These are phyloP conservation scores for Natrix natrix DNA, from an alignment of 2,797 vertebrate genomes.

Conservation along the genomic window DNA sequence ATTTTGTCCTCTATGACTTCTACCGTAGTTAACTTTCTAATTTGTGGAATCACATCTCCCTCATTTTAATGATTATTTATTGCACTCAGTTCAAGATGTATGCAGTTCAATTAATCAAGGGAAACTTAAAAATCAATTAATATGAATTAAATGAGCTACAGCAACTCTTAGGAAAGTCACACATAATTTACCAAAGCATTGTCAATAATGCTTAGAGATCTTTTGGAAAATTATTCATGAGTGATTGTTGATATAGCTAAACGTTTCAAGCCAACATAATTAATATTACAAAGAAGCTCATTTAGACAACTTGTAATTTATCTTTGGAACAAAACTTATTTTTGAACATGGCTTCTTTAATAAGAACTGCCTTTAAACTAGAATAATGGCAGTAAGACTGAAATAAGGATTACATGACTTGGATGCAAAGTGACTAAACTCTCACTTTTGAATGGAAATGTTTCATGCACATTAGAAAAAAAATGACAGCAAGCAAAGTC, in stretches of 20 bases:
- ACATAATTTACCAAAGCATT: slow-evolving; percentile 89
- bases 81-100: slow-evolving; percentile 79
- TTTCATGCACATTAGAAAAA: not conserved
- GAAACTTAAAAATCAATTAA: slow-evolving; percentile 91
- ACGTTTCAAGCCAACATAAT: slow-evolving; percentile 66
- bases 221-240: slow-evolving; percentile 69
- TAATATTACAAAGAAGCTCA: slow-evolving; percentile 65
- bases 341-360: slow-evolving; percentile 50
- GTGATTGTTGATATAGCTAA: slow-evolving; percentile 71
- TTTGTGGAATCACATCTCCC: slow-evolving; percentile 77
- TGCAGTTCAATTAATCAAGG: slow-evolving; percentile 86
- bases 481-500: slow-evolving; percentile 27
- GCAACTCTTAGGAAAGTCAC: slow-evolving; percentile 85
- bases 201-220: slow-evolving; percentile 74
- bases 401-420: slow-evolving; percentile 33
- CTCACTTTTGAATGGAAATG: not conserved
- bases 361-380: slow-evolving; percentile 41
- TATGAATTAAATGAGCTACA: slow-evolving; percentile 93
- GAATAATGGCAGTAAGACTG: slow-evolving; percentile 43
- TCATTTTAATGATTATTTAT: slow-evolving; percentile 87
- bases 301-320: slow-evolving; percentile 60
- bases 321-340: slow-evolving; percentile 61
- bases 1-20: slow-evolving; percentile 79
- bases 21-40: slow-evolving; percentile 79
- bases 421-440: not conserved